Percentiles rank a stretch among this genome's conserved stretches.
Conservation (phyloP, 92 coral and sea anemone genomes). For the Porites divaricata region DNA sequence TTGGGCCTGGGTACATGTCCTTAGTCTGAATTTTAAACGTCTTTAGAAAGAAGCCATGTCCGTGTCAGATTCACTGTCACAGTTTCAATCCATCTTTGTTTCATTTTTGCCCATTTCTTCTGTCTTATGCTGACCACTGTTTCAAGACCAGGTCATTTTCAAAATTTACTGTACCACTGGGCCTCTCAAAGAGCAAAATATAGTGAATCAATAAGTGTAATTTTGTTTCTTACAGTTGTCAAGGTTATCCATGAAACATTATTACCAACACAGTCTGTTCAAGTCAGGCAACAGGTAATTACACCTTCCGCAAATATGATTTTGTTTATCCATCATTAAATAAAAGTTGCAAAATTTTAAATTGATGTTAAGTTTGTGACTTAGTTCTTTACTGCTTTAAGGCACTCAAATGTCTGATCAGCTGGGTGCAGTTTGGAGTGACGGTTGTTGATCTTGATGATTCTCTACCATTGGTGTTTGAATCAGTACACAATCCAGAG, state of each 20-base stretch:
- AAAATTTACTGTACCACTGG: not conserved
- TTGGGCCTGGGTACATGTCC: no score
- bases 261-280: conserved; percentile 51
- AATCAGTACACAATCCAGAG: conserved; percentile 74
- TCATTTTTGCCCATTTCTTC: no score
- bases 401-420: conserved; percentile 88
- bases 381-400: not conserved
- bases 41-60: no score
- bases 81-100: no score
- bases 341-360: no score
- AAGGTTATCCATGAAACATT: conserved; percentile 68
- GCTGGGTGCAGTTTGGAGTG: conserved; percentile 99
- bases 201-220: not conserved
- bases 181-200: not conserved
- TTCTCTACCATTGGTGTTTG: conserved; percentile 65
- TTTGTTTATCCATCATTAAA: no score
- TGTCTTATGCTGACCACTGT: no score
- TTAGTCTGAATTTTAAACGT: no score
- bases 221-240: conserved; percentile 53
- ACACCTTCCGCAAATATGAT: no score
- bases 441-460: conserved; percentile 67
- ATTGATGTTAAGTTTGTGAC: no score
- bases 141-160: no score
- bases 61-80: no score
- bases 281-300: conserved; percentile 75